Evolutionary conservation across 2,888 invertebrate genomes (phyloP).

Genomic region (Habroteleia sp.): DNA sequence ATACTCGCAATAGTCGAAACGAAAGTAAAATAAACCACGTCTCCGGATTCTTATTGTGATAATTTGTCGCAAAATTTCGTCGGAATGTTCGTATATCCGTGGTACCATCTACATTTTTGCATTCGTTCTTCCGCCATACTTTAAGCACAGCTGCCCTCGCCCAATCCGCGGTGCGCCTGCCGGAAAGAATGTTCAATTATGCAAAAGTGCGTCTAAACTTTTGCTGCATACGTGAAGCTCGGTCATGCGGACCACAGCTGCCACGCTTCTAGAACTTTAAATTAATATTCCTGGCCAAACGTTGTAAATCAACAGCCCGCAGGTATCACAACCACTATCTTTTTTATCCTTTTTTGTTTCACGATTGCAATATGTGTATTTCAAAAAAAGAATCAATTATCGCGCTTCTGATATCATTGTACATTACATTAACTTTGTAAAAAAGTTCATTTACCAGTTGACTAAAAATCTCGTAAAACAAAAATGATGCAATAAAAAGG

Average conservation of each 20-base stretch:
- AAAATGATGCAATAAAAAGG: too few species aligned
- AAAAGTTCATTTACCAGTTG: too few species aligned
- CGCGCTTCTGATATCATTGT: too few species aligned
- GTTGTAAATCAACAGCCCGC: conserved; percentile 73
- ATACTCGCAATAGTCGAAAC: conserved; percentile 16
- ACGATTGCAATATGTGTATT: too few species aligned
- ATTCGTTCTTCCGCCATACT: conserved; percentile 56
- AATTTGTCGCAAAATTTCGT: conserved; percentile 52
- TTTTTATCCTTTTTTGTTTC: background rate
- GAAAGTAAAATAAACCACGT: conserved; percentile 9
- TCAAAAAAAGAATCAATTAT: too few species aligned
- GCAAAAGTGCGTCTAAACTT: conserved; percentile 73
- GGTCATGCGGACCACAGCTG: conserved; percentile 63
- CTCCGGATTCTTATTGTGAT: conserved; percentile 32
- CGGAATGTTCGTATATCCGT: conserved; percentile 41
- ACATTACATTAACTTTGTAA: too few species aligned
- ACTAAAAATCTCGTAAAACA: too few species aligned
- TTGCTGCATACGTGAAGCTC: conserved; percentile 65
- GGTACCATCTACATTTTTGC: conserved; percentile 63
- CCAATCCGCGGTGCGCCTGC: conserved; percentile 63
- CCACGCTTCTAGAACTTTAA: conserved; percentile 71
- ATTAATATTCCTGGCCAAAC: conserved; percentile 77
- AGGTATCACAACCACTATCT: conserved; percentile 52
- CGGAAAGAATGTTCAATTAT: conserved; percentile 77
- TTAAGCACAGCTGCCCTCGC: conserved; percentile 59